phyloP scores from a whole-genome alignment of 2,797 vertebrate species.

The Semotilus atromaculatus region DNA sequence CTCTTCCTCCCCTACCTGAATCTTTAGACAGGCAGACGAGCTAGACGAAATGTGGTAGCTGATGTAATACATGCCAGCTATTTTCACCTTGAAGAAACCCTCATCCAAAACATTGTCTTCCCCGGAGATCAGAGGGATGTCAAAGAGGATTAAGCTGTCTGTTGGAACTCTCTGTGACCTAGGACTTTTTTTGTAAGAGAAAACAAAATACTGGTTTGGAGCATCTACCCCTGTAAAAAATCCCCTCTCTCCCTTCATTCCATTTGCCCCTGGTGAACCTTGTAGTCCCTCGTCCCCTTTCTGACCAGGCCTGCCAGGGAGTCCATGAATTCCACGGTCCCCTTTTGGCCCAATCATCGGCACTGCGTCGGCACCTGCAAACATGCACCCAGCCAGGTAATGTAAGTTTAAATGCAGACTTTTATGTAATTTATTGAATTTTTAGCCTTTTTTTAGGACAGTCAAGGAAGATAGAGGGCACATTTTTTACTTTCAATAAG shows the following conservation, averaged over 20 bases:
- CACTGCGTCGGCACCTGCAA: conserved; percentile 56
- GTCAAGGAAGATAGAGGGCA: neutral
- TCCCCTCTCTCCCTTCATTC: conserved; percentile 72
- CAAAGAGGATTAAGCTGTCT: conserved; percentile 73
- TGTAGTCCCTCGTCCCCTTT: conserved; percentile 62
- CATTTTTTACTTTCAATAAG: neutral
- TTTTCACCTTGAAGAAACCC: conserved; percentile 69
- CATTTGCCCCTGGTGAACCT: conserved; percentile 46
- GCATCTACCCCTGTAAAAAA: conserved; percentile 64
- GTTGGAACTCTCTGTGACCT: accelerated
- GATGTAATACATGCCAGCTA: conserved; percentile 82
- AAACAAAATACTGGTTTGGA: conserved; percentile 65
- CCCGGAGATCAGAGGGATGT: conserved; percentile 43
- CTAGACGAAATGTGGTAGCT: conserved; percentile 80
- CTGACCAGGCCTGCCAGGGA: conserved; percentile 80
- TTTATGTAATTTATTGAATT: neutral
- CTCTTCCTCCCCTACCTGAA: conserved; percentile 64
- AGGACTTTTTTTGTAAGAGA: conserved; percentile 70
- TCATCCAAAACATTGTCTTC: conserved; percentile 55
- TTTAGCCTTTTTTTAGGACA: neutral
- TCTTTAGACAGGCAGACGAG: conserved; percentile 71
- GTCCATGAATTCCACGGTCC: conserved; percentile 65
- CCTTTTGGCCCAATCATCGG: conserved; percentile 71
- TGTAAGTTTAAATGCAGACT: neutral
- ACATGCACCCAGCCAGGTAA: conserved; percentile 4